phyloP scores from a whole-genome alignment of 2,888 invertebrate species.

The Piscicola geometra region DNA sequence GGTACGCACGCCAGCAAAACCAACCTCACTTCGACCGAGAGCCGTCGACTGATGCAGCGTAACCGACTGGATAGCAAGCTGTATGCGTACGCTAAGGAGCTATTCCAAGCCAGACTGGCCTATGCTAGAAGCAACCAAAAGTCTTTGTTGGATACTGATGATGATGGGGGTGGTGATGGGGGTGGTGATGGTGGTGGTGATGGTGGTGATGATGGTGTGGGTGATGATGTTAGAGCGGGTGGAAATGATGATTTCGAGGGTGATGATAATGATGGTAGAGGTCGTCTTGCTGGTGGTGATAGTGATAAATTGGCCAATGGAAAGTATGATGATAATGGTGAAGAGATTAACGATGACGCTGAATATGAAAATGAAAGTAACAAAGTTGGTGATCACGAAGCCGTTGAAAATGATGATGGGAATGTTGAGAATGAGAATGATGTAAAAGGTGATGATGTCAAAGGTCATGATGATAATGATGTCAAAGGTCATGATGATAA shows the following conservation, averaged over 20 bases:
- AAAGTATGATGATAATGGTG: not conserved
- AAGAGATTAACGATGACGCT: not conserved
- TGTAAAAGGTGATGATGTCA: not conserved
- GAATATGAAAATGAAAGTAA: too few species aligned
- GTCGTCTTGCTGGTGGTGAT: not conserved
- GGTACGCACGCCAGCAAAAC: constrained; percentile 36
- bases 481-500: not conserved
- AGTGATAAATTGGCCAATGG: not conserved
- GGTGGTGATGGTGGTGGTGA: too few species aligned
- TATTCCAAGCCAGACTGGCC: constrained; percentile 34
- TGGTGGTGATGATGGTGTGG: too few species aligned
- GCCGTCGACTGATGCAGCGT: not conserved
- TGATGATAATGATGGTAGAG: too few species aligned
- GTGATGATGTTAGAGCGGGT: too few species aligned
- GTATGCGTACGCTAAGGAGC: constrained; percentile 35
- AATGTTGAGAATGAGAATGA: not conserved
- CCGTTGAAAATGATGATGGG: constrained; percentile 6
- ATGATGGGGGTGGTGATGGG: too few species aligned
- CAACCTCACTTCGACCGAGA: constrained; percentile 14
- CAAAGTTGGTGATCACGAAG: too few species aligned
- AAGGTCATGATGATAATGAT: not conserved
- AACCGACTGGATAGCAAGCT: constrained; percentile 35
- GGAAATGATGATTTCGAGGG: too few species aligned
- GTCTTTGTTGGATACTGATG: not conserved
- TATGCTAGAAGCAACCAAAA: constrained; percentile 20